A percentile compares a stretch with the other conserved stretches of the same genome.
Evolutionary conservation across 1,140 invertebrate species (phyloP).

Genomic region (Rhysida immarginata): DNA sequence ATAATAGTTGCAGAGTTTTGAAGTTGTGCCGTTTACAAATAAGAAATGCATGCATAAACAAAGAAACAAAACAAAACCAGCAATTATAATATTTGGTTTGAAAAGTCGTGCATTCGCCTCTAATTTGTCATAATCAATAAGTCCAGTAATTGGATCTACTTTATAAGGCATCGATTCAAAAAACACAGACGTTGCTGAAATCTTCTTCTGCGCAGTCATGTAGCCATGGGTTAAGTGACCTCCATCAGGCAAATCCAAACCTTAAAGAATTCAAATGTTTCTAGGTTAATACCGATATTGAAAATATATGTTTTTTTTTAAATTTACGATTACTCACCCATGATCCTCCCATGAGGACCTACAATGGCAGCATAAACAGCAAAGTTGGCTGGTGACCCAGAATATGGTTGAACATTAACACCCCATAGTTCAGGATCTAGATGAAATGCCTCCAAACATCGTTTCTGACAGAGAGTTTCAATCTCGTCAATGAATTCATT

Average conservation of each 20-base stretch:
- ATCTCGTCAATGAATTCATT: slow-evolving; percentile 94
- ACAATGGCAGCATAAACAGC: slow-evolving; percentile 80
- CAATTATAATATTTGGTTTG: slow-evolving; percentile 85
- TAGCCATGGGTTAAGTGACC: slow-evolving; percentile 94
- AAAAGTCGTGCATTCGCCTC: slow-evolving; percentile 68
- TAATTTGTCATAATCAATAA: slow-evolving; percentile 88
- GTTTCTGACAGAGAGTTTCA: slow-evolving; percentile 72
- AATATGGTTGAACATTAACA: slow-evolving; percentile 95
- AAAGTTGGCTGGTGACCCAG: slow-evolving; percentile 93
- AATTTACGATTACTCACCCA: slow-evolving; percentile 45
- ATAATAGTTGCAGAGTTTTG: no score
- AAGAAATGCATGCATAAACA: no score
- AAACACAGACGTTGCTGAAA: slow-evolving; percentile 93
- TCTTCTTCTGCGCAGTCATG: slow-evolving; percentile 75
- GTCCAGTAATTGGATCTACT: slow-evolving; percentile 61
- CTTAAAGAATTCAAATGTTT: slow-evolving; percentile 21
- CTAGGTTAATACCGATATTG: no score
- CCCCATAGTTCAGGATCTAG: slow-evolving; percentile 82
- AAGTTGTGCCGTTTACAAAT: no score
- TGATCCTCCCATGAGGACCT: slow-evolving; percentile 86
- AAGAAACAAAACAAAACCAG: slow-evolving; percentile 43
- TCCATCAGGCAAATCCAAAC: slow-evolving; percentile 84
- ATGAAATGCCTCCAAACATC: slow-evolving; percentile 67
- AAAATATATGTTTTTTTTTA: neutral
- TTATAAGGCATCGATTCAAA: slow-evolving; percentile 99